Percentiles rank a stretch among this genome's conserved stretches.
These are phyloP conservation scores for Atherinosoma microstoma DNA, from an alignment of 2,797 vertebrate genomes.

Conservation along the genomic window DNA sequence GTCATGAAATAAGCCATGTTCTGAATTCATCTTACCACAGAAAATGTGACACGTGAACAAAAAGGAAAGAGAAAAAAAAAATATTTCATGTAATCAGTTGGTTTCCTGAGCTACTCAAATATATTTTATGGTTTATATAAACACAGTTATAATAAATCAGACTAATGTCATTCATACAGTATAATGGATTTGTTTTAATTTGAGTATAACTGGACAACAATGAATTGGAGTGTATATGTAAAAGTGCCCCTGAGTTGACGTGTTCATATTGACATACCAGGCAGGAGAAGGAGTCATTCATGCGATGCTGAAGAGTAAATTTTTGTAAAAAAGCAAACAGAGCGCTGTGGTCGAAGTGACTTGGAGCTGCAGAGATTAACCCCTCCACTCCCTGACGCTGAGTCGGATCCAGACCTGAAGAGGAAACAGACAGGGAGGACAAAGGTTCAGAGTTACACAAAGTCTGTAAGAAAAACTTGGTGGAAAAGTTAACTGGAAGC, in stretches of 20 bases:
- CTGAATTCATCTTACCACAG: not conserved
- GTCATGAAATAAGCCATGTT: not conserved
- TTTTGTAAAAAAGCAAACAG: slow-evolving; percentile 93
- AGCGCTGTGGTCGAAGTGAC: slow-evolving; percentile 90
- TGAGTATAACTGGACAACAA: too few relatives aligned
- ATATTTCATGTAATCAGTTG: too few relatives aligned
- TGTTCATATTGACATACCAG: slow-evolving; percentile 85
- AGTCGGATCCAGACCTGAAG: slow-evolving; percentile 88
- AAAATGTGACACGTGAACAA: not conserved
- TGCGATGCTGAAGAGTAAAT: slow-evolving; percentile 92
- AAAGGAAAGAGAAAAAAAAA: not conserved
- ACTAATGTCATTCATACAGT: too few relatives aligned
- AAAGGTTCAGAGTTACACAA: not conserved
- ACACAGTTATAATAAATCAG: too few relatives aligned
- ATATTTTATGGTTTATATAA: too few relatives aligned
- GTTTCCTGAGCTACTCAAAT: too few relatives aligned
- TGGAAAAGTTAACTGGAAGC: not conserved
- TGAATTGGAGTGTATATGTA: too few relatives aligned
- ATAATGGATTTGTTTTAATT: too few relatives aligned
- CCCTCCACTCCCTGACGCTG: slow-evolving; percentile 95
- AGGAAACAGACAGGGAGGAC: slow-evolving; percentile 1
- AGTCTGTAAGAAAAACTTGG: not conserved
- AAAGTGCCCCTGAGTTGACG: too few relatives aligned
- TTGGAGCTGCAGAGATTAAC: slow-evolving; percentile 91
- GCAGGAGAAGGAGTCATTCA: slow-evolving; percentile 98